phyloP scores from a whole-genome alignment of 1,140 invertebrate genomes.

The Campoletis sonorensis region DNA sequence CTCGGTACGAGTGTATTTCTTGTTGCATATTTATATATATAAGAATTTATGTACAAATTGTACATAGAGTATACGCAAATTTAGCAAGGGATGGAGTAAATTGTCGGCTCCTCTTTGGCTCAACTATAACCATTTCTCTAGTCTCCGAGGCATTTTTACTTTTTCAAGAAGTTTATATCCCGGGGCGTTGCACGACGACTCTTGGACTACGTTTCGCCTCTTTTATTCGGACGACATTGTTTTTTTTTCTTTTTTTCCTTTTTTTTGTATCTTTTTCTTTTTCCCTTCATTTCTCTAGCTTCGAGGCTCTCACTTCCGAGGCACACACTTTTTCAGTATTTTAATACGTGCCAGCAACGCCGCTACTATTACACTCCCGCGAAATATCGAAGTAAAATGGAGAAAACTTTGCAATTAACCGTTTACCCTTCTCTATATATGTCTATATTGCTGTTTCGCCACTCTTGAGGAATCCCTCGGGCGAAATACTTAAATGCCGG shows the following conservation, averaged over 20 bases:
- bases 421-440: conserved; percentile 44
- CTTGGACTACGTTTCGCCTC: conserved; percentile 50
- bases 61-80: background rate
- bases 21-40: background rate
- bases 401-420: conserved; percentile 72
- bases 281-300: too few relatives aligned
- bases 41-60: background rate
- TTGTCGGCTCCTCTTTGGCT: conserved; percentile 24
- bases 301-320: conserved; percentile 7
- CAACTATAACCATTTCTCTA: conserved; percentile 1
- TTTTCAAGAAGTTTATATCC: conserved; percentile 28
- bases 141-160: background rate
- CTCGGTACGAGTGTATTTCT: background rate
- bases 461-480: conserved; percentile 41
- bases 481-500: conserved; percentile 67
- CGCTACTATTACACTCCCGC: background rate
- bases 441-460: conserved; percentile 17
- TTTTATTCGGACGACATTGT: conserved; percentile 58
- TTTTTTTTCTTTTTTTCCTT: conserved; percentile 49
- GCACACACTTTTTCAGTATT: conserved; percentile 32
- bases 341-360: background rate
- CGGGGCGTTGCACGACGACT: conserved; percentile 15
- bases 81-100: conserved; percentile 2
- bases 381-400: conserved; percentile 46
- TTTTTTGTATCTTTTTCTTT: too few relatives aligned